Evolutionary conservation across 2,888 invertebrate genomes (phyloP).

Genomic region (Lumbricus terrestris): DNA sequence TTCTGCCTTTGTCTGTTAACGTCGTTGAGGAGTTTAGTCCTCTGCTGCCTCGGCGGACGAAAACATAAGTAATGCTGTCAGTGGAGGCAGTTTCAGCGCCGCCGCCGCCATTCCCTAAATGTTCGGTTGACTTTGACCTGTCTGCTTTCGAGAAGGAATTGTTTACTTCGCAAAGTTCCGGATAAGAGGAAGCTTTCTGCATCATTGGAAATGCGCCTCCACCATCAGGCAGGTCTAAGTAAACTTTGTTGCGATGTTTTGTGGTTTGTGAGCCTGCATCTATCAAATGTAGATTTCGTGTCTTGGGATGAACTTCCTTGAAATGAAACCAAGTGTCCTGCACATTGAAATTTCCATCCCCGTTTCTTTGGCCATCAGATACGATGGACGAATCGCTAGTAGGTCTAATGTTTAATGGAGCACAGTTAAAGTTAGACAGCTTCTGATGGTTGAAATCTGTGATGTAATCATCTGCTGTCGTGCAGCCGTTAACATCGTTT

Average conservation of each 20-base stretch:
- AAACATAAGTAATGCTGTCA: background rate
- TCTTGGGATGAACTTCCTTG: background rate
- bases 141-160: background rate
- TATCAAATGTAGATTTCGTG: background rate
- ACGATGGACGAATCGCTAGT: background rate
- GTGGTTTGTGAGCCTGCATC: background rate
- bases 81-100: background rate
- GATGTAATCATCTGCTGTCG: background rate
- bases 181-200: conserved; percentile 4
- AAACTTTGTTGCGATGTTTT: background rate
- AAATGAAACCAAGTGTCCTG: background rate
- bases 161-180: background rate
- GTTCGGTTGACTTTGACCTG: background rate
- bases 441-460: background rate
- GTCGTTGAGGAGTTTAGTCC: too few species aligned
- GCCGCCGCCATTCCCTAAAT: background rate
- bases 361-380: background rate
- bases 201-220: background rate
- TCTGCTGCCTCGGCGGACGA: background rate
- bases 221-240: background rate
- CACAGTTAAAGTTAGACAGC: background rate
- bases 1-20: background rate
- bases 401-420: background rate
- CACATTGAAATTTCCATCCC: background rate
- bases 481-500: background rate